These are phyloP conservation scores for Amphiprion ocellaris DNA, from an alignment of 2,113 vertebrate species.

Conservation along the genomic window DNA sequence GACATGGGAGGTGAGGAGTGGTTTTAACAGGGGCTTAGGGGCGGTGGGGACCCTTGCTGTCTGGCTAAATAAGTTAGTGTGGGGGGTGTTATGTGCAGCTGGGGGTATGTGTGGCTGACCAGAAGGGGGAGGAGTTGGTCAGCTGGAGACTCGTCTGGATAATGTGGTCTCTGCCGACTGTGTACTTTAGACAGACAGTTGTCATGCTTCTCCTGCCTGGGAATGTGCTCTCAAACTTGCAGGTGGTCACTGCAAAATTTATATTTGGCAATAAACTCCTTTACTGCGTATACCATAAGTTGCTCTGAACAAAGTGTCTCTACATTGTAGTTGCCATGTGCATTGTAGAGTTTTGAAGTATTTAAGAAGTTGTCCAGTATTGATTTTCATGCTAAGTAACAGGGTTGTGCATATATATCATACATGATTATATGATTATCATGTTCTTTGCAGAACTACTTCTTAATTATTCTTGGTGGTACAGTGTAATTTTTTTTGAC, in stretches of 20 bases:
- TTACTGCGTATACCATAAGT: no score
- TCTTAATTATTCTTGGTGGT: no score
- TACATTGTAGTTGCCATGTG: no score
- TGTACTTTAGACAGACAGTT: conserved; percentile 14
- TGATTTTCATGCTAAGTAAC: no score
- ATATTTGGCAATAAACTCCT: no score
- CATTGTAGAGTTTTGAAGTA: no score
- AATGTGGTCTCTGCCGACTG: conserved; percentile 39
- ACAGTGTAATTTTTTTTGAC: background rate
- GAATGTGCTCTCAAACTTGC: background rate
- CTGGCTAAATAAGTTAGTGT: conserved; percentile 60
- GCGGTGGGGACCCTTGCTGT: conserved; percentile 70
- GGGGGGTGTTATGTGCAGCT: conserved; percentile 30
- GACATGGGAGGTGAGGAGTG: conserved; percentile 83
- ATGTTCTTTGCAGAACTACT: no score
- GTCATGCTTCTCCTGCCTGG: background rate
- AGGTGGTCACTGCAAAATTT: background rate
- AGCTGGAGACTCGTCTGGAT: conserved; percentile 18
- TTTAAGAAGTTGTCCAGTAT: no score
- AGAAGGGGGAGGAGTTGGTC: conserved; percentile 70
- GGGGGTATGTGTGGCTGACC: conserved; percentile 59
- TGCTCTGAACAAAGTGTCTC: background rate
- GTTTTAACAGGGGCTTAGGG: conserved; percentile 75
- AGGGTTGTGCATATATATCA: no score
- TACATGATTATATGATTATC: no score